A percentile compares a stretch with the other conserved stretches of the same genome.
Conservation (phyloP, 2,888 invertebrate species). For the Xestia c-nigrum region DNA sequence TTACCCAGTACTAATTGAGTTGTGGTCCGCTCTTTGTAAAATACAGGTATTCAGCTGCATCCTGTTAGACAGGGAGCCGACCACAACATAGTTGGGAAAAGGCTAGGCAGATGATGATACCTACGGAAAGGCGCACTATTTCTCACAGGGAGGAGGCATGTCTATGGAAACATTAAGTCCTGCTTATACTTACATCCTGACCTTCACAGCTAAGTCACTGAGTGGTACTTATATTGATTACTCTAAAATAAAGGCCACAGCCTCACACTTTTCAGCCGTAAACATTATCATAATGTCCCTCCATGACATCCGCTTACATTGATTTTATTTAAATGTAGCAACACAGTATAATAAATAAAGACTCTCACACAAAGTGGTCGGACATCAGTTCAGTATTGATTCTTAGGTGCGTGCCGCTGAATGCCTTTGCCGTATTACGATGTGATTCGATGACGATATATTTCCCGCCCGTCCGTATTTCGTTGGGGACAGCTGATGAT, state of each 20-base stretch:
- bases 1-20: too few relatives aligned
- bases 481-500: constrained; percentile 62
- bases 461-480: constrained; percentile 61
- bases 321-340: constrained; percentile 66
- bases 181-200: too few relatives aligned
- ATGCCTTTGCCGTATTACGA: constrained; percentile 77
- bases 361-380: constrained; percentile 62
- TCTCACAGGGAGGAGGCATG: too few relatives aligned
- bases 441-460: constrained; percentile 72
- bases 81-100: too few relatives aligned
- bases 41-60: too few relatives aligned
- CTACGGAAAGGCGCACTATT: too few relatives aligned
- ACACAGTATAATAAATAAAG: constrained; percentile 67
- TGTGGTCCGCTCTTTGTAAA: too few relatives aligned
- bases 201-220: too few relatives aligned
- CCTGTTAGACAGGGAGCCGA: too few relatives aligned
- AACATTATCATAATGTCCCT: constrained; percentile 63
- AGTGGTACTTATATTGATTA: too few relatives aligned
- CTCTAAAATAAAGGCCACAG: constrained; percentile 7
- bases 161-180: too few relatives aligned
- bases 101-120: too few relatives aligned
- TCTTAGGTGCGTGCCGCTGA: constrained; percentile 52
- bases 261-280: constrained; percentile 41
- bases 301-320: constrained; percentile 65
- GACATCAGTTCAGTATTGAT: constrained; percentile 62